Evolutionary conservation across 2,888 invertebrate species (phyloP).

Genomic region (Cecidostiba fungosa): DNA sequence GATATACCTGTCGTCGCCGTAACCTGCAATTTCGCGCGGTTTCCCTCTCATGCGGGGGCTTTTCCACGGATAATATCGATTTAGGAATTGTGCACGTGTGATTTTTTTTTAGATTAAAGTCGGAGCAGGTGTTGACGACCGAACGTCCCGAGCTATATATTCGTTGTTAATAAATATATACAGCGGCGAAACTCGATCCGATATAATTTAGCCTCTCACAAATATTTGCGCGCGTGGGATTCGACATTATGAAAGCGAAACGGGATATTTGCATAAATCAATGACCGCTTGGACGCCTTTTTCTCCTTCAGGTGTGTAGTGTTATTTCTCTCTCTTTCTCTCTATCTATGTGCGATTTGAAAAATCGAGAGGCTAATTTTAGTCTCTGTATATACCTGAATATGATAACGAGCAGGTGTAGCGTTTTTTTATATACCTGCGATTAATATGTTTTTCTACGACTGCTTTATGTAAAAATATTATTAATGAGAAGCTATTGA

Average conservation of each 20-base stretch:
- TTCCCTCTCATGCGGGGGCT: neutral
- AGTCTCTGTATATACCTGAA: neutral
- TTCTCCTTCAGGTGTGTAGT: constrained; percentile 29
- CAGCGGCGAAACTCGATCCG: constrained; percentile 41
- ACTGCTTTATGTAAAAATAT: neutral
- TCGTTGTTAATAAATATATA: constrained; percentile 43
- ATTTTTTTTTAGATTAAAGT: neutral
- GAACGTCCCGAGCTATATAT: constrained; percentile 16
- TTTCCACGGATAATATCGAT: neutral
- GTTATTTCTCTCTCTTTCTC: neutral
- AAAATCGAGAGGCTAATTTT: neutral
- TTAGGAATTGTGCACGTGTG: neutral
- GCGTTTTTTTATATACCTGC: neutral
- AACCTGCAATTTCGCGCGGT: neutral
- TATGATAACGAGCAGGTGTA: neutral
- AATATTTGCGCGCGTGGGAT: constrained; percentile 42
- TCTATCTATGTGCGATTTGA: neutral
- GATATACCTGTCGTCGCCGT: constrained; percentile 13
- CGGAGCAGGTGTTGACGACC: neutral
- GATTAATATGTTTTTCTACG: no score
- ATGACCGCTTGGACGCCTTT: neutral
- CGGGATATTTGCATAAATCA: constrained; percentile 63
- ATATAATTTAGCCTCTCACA: constrained; percentile 45
- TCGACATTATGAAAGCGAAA: constrained; percentile 57
- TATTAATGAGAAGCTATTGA: neutral